These are phyloP conservation scores for Sylvia atricapilla DNA, from an alignment of 2,113 vertebrate species.

Conservation along the genomic window DNA sequence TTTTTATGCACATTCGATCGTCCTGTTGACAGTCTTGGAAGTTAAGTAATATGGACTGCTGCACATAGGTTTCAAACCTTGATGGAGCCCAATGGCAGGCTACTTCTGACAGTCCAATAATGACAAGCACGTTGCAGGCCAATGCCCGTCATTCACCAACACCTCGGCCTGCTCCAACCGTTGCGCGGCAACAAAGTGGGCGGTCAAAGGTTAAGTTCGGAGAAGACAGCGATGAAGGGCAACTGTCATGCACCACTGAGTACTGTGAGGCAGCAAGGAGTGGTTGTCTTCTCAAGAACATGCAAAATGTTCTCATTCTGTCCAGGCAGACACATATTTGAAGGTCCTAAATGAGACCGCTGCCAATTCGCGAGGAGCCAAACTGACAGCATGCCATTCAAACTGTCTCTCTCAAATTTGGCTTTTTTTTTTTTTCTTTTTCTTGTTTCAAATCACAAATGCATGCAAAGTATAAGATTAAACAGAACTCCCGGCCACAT, in stretches of 20 bases:
- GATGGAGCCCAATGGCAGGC: slow-evolving; percentile 78
- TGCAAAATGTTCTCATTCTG: slow-evolving; percentile 85
- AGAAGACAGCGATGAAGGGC: slow-evolving; percentile 95
- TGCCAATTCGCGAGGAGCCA: slow-evolving; percentile 81
- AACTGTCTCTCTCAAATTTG: slow-evolving; percentile 77
- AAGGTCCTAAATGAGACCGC: slow-evolving; percentile 85
- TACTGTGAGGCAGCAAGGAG: slow-evolving; percentile 76
- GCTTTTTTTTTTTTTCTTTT: slow-evolving; percentile 42
- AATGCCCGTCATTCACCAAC: slow-evolving; percentile 84
- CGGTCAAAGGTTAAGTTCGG: slow-evolving; percentile 93
- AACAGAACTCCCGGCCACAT: slow-evolving; percentile 49
- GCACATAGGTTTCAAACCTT: slow-evolving; percentile 83
- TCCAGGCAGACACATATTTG: slow-evolving; percentile 79
- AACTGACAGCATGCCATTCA: slow-evolving; percentile 93
- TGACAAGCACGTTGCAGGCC: slow-evolving; percentile 87
- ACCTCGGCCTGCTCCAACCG: slow-evolving; percentile 74
- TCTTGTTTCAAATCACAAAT: slow-evolving; percentile 79
- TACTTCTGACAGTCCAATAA: slow-evolving; percentile 86
- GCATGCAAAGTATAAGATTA: slow-evolving; percentile 84
- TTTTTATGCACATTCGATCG: slow-evolving; percentile 85
- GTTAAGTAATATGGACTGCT: slow-evolving; percentile 87
- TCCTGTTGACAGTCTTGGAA: slow-evolving; percentile 86
- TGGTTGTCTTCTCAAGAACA: slow-evolving; percentile 88
- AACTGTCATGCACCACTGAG: slow-evolving; percentile 95
- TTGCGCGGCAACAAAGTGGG: slow-evolving; percentile 74